Percentiles rank a stretch among this genome's conserved stretches.
Conservation (phyloP, 2,113 vertebrate species). For the Progne subis region DNA sequence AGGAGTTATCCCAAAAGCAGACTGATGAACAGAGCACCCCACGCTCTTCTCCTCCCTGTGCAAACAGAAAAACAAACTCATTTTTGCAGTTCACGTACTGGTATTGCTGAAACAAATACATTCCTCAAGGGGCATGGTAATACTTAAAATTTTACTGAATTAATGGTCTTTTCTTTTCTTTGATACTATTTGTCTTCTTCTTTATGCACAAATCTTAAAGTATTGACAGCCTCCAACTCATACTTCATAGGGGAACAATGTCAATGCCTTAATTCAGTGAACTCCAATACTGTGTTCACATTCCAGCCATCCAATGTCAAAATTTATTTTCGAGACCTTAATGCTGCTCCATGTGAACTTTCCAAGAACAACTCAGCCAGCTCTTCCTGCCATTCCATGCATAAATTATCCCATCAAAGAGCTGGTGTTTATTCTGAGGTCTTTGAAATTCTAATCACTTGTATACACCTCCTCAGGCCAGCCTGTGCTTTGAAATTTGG, state of each 20-base stretch:
- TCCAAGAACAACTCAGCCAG: constrained; percentile 73
- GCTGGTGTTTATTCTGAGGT: constrained; percentile 78
- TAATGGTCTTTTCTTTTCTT: background rate
- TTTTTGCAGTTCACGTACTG: background rate
- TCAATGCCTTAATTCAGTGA: background rate
- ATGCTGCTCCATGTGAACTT: constrained; percentile 65
- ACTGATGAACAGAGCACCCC: background rate
- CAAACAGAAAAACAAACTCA: background rate
- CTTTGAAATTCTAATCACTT: constrained; percentile 84
- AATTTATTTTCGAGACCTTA: constrained; percentile 58
- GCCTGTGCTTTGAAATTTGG: constrained; percentile 74
- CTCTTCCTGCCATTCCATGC: constrained; percentile 76
- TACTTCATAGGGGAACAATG: background rate
- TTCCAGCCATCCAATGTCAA: constrained; percentile 22
- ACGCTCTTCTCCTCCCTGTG: background rate
- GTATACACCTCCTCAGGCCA: constrained; percentile 76
- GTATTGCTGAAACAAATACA: background rate
- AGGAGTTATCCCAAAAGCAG: background rate
- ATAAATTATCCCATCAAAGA: constrained; percentile 83
- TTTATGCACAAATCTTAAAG: background rate
- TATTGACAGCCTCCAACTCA: background rate
- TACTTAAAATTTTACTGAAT: background rate
- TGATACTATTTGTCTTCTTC: background rate
- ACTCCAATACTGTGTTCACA: background rate
- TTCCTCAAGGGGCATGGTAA: background rate